Evolutionary conservation across 2,888 invertebrate genomes (phyloP), one percentile per base, ranked within the genome.

Genomic region (Ditula angustiorana): DNA sequence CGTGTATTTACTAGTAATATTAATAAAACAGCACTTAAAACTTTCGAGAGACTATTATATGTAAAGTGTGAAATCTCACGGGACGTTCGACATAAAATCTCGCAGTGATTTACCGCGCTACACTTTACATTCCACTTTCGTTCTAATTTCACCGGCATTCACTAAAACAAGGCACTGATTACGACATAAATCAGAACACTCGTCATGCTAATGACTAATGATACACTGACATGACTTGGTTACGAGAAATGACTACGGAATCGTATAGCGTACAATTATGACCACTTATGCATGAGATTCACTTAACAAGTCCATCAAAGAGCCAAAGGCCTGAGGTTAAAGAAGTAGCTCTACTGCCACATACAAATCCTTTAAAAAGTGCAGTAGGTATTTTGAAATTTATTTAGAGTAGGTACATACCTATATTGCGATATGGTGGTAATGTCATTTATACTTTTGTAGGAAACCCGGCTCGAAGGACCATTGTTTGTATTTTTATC

Each of bases 301-400:
- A 83, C 78, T 82, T 82, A 76, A 75, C 76, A 68, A 73, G 75
- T 74, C 71, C 74, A 75, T 77, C 71, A 70, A 65, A 44, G 68
- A 55, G 2, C 66, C 68, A 71, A 74, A 73, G 68, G 67, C 52
- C 33, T 35, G 33, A 3, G 13, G n/a, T 35, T 35, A 2, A n/a
- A n/a, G 46, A 23, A 24, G n/a, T 21, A 24, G 19, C 7, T n/a
- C 37, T 23, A 53, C 61, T 61, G 26, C 19, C 52, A 5, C 41
- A 61, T 7, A 61, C 44, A 61, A 49, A 53, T 7, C n/a, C n/a
- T n/a, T n/a, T n/a, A n/a, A n/a, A n/a, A n/a, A n/a, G n/a, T n/a
- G n/a, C n/a, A n/a, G n/a, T n/a, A n/a, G n/a, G n/a, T n/a, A n/a
- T n/a, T n/a, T n/a, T n/a, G n/a, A n/a, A n/a, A n/a, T n/a, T n/a